phyloP scores from a whole-genome alignment of 2,797 vertebrate species.

The Xenops minutus region DNA sequence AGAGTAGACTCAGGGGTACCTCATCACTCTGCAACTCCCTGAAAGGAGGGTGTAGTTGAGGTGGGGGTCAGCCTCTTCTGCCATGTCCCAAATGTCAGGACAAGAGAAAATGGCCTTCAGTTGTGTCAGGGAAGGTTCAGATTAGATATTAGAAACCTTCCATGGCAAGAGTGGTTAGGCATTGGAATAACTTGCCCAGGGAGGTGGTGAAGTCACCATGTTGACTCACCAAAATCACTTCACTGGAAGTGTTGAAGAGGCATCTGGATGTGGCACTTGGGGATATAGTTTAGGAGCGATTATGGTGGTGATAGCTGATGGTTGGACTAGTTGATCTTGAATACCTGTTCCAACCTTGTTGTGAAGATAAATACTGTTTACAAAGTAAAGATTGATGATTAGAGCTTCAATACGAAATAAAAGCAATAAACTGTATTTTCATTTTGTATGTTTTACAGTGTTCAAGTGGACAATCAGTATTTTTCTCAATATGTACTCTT shows the following conservation, averaged over 20 bases:
- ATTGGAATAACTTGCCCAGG: background rate
- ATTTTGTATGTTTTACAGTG: background rate
- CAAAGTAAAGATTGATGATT: background rate
- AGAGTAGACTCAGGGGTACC: background rate
- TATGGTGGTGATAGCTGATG: background rate
- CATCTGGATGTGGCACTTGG: background rate
- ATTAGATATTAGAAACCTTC: background rate
- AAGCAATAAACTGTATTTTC: background rate
- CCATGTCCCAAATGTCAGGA: background rate
- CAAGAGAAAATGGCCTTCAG: background rate
- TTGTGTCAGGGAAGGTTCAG: background rate
- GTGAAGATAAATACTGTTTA: background rate
- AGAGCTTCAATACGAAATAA: background rate
- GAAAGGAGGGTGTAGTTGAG: background rate
- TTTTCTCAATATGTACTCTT: background rate
- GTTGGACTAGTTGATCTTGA: background rate
- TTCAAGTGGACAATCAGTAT: background rate
- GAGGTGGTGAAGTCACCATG: background rate
- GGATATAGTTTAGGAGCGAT: background rate
- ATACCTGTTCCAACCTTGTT: background rate
- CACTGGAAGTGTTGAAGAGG: background rate
- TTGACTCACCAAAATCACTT: background rate
- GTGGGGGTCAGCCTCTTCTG: too few relatives aligned
- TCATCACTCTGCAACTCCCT: background rate
- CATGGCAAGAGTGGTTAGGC: background rate